phyloP scores from a whole-genome alignment of 2,113 vertebrate genomes.

The Upupa epops region DNA sequence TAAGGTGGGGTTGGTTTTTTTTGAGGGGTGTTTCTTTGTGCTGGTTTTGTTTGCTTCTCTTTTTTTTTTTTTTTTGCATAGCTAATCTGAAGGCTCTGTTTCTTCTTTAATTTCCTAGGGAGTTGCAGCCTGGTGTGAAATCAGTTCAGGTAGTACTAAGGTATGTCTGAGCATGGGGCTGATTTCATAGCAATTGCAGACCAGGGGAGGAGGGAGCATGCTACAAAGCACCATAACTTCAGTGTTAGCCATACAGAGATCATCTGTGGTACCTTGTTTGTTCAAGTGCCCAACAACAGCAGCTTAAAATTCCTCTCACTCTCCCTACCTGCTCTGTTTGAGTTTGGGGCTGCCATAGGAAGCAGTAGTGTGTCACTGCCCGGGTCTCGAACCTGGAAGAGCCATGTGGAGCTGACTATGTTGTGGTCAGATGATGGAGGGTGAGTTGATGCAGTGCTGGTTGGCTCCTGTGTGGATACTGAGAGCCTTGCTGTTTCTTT shows the following conservation, averaged over 20 bases:
- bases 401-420: neutral
- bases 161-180: slow-evolving; percentile 66
- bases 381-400: neutral
- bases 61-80: too few species aligned
- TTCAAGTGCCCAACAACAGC: neutral
- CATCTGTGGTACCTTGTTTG: neutral
- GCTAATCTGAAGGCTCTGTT: neutral
- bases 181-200: neutral
- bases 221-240: neutral
- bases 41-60: neutral
- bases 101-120: slow-evolving; percentile 71
- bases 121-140: slow-evolving; percentile 90
- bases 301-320: neutral
- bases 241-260: fast-evolving
- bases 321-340: fast-evolving
- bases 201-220: neutral
- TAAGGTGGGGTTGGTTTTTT: neutral
- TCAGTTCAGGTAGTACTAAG: slow-evolving; percentile 96
- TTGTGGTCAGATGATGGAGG: neutral
- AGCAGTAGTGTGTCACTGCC: neutral
- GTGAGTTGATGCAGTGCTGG: neutral
- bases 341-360: neutral
- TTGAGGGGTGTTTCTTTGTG: neutral
- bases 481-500: neutral
- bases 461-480: neutral